phyloP scores from a whole-genome alignment of 2,797 vertebrate genomes.

The Trachurus trachurus region DNA sequence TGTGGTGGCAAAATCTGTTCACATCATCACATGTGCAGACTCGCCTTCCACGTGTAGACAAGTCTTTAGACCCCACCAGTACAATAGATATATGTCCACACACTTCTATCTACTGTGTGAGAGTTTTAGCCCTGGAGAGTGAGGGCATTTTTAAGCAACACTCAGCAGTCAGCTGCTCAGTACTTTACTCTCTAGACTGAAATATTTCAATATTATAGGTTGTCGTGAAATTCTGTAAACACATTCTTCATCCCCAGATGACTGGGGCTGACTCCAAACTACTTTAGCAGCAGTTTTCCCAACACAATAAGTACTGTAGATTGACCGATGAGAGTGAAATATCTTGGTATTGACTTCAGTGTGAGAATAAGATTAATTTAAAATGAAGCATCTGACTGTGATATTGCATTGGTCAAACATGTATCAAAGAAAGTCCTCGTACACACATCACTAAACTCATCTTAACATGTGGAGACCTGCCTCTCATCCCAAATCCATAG shows the following conservation, averaged over 20 bases:
- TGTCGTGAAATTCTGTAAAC: not conserved
- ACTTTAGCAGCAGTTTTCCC: not conserved
- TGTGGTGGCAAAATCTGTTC: constrained; percentile 29
- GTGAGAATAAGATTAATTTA: too few relatives aligned
- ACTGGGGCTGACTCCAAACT: not conserved
- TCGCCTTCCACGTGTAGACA: constrained; percentile 19
- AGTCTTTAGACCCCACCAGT: constrained; percentile 1
- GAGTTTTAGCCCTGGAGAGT: not conserved
- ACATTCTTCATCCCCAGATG: not conserved
- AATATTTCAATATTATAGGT: not conserved
- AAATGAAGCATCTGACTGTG: not conserved
- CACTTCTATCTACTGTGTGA: not conserved
- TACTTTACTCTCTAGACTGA: not conserved
- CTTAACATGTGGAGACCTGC: not conserved
- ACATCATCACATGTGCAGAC: constrained; percentile 39
- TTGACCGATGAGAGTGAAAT: too few relatives aligned
- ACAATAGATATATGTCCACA: not conserved
- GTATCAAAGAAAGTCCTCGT: not conserved
- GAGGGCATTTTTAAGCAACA: not conserved
- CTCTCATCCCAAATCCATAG: not conserved
- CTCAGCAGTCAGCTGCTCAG: not conserved
- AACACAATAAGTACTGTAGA: too few relatives aligned
- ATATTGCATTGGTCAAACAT: not conserved
- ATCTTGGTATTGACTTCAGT: too few relatives aligned
- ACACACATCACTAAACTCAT: not conserved